Conservation (phyloP, 2,797 vertebrate species). For the Coranthus polyacanthus region DNA sequence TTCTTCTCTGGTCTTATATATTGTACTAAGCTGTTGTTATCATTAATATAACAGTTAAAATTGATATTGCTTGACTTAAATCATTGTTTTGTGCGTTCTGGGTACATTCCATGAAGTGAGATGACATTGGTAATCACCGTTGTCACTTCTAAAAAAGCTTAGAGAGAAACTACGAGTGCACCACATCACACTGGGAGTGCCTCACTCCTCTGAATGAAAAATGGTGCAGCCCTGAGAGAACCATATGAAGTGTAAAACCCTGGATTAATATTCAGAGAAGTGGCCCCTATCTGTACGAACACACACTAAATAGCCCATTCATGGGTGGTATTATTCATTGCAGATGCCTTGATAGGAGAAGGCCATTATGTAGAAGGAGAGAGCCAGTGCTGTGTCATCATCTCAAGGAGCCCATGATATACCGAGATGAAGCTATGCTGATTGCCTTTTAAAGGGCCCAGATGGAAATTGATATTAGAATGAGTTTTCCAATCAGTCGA, state of each 20-base stretch:
- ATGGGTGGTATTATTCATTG: constrained; percentile 87
- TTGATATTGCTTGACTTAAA: constrained; percentile 42
- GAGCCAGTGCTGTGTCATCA: constrained; percentile 88
- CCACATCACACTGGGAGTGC: constrained; percentile 75
- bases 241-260: constrained; percentile 77
- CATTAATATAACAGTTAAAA: constrained; percentile 23
- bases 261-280: constrained; percentile 83
- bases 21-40: constrained; percentile 14
- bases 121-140: constrained; percentile 67
- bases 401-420: constrained; percentile 88
- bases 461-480: constrained; percentile 90
- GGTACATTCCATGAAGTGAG: constrained; percentile 52
- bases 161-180: constrained; percentile 59
- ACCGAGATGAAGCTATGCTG: constrained; percentile 87
- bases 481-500: constrained; percentile 89
- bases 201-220: constrained; percentile 69
- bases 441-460: constrained; percentile 89
- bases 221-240: constrained; percentile 72
- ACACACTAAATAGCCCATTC: constrained; percentile 86
- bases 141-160: constrained; percentile 67
- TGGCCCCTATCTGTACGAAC: constrained; percentile 79
- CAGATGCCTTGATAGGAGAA: constrained; percentile 87
- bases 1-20: constrained; percentile 10
- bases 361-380: constrained; percentile 85
- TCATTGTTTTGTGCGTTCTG: constrained; percentile 42